A percentile compares a stretch with the other conserved stretches of the same genome.
These are phyloP conservation scores for Phyllotreta striolata DNA, from an alignment of 2,888 invertebrate species.

Conservation along the genomic window DNA sequence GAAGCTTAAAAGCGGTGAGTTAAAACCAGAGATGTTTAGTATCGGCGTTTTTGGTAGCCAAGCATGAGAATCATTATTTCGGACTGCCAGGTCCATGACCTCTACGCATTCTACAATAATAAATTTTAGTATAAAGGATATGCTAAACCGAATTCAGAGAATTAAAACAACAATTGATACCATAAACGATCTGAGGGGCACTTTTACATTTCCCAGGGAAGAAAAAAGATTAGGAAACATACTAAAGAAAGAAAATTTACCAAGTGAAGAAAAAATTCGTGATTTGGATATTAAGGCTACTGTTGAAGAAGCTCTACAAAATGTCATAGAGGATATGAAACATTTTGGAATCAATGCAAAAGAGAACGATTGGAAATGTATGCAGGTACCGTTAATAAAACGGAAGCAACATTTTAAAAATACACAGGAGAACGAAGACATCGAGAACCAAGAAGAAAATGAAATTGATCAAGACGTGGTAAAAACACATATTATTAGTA, in stretches of 20 bases:
- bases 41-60: conserved; percentile 8
- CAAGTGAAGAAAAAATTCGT: background rate
- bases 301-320: no score
- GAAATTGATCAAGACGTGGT: conserved; percentile 14
- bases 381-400: no score
- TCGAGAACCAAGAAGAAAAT: background rate
- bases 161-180: conserved; percentile 18
- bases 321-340: no score
- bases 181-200: conserved; percentile 22
- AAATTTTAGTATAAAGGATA: conserved; percentile 29
- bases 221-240: conserved; percentile 10
- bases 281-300: conserved; percentile 9
- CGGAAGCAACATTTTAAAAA: no score
- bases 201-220: conserved; percentile 22
- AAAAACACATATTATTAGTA: conserved; percentile 19
- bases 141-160: conserved; percentile 24
- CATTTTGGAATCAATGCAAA: no score
- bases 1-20: conserved; percentile 5
- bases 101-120: conserved; percentile 28
- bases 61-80: conserved; percentile 28
- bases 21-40: conserved; percentile 16
- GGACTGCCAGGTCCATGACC: conserved; percentile 30
- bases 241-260: no score
- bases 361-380: no score
- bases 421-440: no score